A percentile compares a stretch with the other conserved stretches of the same genome.
Evolutionary conservation across 2,113 vertebrate genomes (phyloP).

Genomic region (Pollachius pollachius): DNA sequence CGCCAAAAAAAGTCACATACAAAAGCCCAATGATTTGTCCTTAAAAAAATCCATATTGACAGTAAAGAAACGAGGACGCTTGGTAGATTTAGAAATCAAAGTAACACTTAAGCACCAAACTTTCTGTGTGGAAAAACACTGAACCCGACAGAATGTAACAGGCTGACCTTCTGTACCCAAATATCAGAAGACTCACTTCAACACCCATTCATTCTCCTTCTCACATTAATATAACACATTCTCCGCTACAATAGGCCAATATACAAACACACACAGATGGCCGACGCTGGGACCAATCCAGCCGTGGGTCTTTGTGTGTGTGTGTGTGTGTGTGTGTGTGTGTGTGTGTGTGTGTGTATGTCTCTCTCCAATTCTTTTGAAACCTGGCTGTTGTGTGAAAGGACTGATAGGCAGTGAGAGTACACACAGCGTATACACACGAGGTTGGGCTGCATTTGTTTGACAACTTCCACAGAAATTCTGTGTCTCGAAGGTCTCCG

Average conservation of each 20-base stretch:
- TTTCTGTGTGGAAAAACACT: slow-evolving; percentile 66
- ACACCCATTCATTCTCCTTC: slow-evolving; percentile 75
- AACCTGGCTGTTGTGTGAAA: not conserved
- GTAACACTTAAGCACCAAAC: slow-evolving; percentile 35
- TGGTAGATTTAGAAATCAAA: slow-evolving; percentile 27
- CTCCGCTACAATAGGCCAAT: slow-evolving; percentile 74
- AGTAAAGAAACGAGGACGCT: too few relatives aligned
- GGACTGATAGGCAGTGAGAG: not conserved
- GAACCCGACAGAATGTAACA: slow-evolving; percentile 70
- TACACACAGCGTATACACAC: slow-evolving; percentile 2
- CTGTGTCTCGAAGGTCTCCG: slow-evolving; percentile 48
- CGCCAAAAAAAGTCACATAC: too few relatives aligned
- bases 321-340: slow-evolving; percentile 29
- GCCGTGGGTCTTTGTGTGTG: slow-evolving; percentile 40
- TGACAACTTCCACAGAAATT: too few relatives aligned
- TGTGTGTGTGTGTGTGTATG: slow-evolving; percentile 28
- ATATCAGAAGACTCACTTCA: slow-evolving; percentile 76
- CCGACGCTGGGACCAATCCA: slow-evolving; percentile 68
- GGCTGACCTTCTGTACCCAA: slow-evolving; percentile 74
- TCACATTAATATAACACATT: slow-evolving; percentile 76
- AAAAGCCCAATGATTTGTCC: too few relatives aligned
- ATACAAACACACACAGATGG: slow-evolving; percentile 76
- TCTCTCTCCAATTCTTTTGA: slow-evolving; percentile 33
- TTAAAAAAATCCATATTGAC: too few relatives aligned
- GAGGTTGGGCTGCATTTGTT: not conserved